Conservation (phyloP, 2,888 invertebrate species). For the Dicyrtoma fusca region DNA sequence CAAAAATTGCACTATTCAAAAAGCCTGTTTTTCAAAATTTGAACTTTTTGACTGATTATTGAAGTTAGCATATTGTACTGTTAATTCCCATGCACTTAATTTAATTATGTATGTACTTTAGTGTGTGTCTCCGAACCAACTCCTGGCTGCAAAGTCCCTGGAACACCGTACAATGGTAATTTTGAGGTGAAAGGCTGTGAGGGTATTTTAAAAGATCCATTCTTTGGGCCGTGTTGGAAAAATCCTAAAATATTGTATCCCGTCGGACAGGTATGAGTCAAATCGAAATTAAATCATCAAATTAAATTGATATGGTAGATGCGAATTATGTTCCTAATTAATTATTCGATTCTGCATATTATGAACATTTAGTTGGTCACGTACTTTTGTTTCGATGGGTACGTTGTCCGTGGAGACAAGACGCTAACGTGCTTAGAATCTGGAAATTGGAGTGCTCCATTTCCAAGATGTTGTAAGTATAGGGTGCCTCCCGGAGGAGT, state of each 20-base stretch:
- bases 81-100: too few species aligned
- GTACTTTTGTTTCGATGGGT: constrained; percentile 37
- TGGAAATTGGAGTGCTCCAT: constrained; percentile 39
- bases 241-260: constrained; percentile 36
- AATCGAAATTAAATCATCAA: neutral
- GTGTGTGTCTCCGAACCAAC: too few species aligned
- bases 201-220: constrained; percentile 40
- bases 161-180: constrained; percentile 42
- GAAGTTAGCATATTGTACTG: too few species aligned
- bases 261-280: constrained; percentile 34
- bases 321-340: too few species aligned
- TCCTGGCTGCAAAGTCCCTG: too few species aligned
- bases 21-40: too few species aligned
- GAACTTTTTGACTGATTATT: too few species aligned
- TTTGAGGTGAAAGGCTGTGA: constrained; percentile 42
- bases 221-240: constrained; percentile 44
- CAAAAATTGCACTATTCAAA: too few species aligned
- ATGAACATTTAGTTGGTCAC: constrained; percentile 32
- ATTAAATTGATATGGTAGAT: too few species aligned
- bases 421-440: constrained; percentile 18
- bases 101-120: too few species aligned
- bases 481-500: neutral
- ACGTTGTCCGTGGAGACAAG: constrained; percentile 31
- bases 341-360: too few species aligned
- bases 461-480: constrained; percentile 40